phyloP scores from a whole-genome alignment of 2,113 vertebrate genomes.

The Aramus guarauna region DNA sequence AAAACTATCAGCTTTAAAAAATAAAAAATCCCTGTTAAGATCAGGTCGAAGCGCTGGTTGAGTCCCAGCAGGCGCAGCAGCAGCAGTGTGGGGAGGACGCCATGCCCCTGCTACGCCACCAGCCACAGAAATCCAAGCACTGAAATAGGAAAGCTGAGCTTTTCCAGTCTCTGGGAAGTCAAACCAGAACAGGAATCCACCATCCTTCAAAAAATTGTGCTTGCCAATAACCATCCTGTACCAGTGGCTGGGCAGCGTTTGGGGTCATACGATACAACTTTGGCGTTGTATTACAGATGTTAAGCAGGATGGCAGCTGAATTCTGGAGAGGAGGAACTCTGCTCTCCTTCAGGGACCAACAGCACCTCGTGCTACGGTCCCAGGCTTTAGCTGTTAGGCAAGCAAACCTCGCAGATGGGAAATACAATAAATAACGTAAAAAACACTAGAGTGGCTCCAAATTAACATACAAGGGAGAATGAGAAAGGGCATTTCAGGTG shows the following conservation, averaged over 20 bases:
- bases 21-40: background rate
- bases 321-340: background rate
- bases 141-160: background rate
- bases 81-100: background rate
- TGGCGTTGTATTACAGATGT: background rate
- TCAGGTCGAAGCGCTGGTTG: background rate
- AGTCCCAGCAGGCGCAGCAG: background rate
- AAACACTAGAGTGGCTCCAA: background rate
- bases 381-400: background rate
- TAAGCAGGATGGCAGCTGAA: background rate
- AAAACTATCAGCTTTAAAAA: background rate
- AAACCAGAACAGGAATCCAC: background rate
- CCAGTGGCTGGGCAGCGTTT: background rate
- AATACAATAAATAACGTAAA: background rate
- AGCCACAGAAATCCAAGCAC: background rate
- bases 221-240: background rate
- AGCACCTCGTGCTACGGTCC: background rate
- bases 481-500: background rate
- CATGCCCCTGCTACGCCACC: background rate
- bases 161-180: background rate
- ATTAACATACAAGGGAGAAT: background rate
- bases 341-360: background rate
- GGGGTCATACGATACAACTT: background rate
- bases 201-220: accelerated
- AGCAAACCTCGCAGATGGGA: background rate